Evolutionary conservation across 2,888 invertebrate species (phyloP).

Genomic region (Archips xylosteana): DNA sequence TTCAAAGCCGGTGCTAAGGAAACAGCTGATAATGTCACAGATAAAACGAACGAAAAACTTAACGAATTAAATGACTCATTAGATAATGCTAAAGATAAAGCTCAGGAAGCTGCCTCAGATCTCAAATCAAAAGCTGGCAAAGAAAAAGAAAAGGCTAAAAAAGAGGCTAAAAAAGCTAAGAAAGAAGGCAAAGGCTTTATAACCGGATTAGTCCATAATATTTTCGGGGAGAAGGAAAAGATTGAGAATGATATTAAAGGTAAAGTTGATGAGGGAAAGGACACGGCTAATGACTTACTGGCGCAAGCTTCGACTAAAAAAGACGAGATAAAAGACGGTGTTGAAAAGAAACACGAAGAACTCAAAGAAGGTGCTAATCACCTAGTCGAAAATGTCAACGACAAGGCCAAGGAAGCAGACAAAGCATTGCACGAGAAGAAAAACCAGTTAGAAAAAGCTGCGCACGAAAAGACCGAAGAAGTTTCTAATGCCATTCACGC

Average conservation of each 20-base stretch:
- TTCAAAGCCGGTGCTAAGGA: constrained; percentile 61
- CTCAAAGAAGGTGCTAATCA: constrained; percentile 55
- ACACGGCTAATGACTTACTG: constrained; percentile 65
- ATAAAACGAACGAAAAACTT: constrained; percentile 62
- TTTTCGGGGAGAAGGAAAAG: constrained; percentile 80
- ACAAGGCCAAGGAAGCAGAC: constrained; percentile 59
- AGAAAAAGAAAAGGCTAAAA: constrained; percentile 65
- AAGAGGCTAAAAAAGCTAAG: constrained; percentile 74
- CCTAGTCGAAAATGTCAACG: constrained; percentile 51
- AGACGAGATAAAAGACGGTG: constrained; percentile 63
- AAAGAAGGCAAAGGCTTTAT: constrained; percentile 80
- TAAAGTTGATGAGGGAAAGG: constrained; percentile 71
- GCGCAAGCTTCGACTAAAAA: constrained; percentile 69
- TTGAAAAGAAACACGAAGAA: constrained; percentile 63
- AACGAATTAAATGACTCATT: constrained; percentile 65
- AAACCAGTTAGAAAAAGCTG: constrained; percentile 35
- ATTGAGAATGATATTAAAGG: constrained; percentile 73
- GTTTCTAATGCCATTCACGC: constrained; percentile 45
- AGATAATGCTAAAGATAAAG: constrained; percentile 65
- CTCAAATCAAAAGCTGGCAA: constrained; percentile 55
- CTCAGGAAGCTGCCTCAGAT: constrained; percentile 58
- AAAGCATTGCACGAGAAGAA: constrained; percentile 49
- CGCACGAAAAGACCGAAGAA: constrained; percentile 47
- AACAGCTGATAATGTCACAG: constrained; percentile 60
- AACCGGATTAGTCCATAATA: constrained; percentile 75